phyloP scores from a whole-genome alignment of 2,888 invertebrate genomes.

The Drosophila phalerata region DNA sequence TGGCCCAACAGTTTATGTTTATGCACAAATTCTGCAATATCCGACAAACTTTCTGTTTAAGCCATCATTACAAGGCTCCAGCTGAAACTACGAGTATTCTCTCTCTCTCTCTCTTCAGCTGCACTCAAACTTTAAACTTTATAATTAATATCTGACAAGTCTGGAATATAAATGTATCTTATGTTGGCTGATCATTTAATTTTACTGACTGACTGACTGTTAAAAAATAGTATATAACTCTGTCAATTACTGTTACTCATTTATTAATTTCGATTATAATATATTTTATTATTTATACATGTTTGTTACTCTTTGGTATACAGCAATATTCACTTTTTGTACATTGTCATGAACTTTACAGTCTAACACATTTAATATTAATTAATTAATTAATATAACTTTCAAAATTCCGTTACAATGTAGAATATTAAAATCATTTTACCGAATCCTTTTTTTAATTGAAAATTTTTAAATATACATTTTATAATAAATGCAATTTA shows the following conservation, averaged over 20 bases:
- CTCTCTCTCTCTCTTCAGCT: slow-evolving; percentile 14
- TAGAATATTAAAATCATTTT: too few species aligned
- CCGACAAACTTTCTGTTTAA: slow-evolving; percentile 9
- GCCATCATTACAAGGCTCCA: slow-evolving; percentile 4
- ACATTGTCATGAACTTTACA: neutral
- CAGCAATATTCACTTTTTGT: neutral
- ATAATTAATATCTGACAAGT: slow-evolving; percentile 44
- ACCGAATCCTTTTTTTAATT: too few species aligned
- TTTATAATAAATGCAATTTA: too few species aligned
- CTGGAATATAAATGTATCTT: neutral
- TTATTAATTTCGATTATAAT: too few species aligned
- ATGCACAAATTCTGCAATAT: slow-evolving; percentile 35
- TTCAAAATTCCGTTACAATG: too few species aligned
- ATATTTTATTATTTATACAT: neutral
- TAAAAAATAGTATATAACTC: neutral
- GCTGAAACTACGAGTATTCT: slow-evolving; percentile 9
- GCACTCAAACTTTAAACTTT: slow-evolving; percentile 33
- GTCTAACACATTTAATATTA: too few species aligned
- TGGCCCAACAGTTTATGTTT: slow-evolving; percentile 23
- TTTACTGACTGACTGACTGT: neutral
- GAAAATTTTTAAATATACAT: too few species aligned
- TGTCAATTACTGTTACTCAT: slow-evolving; percentile 1
- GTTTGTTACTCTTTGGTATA: neutral
- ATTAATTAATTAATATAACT: too few species aligned
- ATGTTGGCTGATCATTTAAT: neutral